Evolutionary conservation across 2,113 vertebrate species (phyloP), one percentile per base, ranked within the genome.

Genomic region (Marmota flaviventris): DNA sequence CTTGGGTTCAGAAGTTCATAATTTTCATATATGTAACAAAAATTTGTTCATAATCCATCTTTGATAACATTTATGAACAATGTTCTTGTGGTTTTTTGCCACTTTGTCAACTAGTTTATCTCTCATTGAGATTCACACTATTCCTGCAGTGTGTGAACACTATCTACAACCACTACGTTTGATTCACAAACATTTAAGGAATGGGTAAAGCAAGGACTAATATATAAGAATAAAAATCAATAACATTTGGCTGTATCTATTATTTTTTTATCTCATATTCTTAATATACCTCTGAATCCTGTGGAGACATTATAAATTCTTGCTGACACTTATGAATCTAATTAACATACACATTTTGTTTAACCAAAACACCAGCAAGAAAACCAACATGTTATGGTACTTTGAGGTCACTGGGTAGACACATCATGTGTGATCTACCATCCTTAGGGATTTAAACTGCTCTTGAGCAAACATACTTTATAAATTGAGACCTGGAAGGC

Each of bases 381-480:
- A 32, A 67, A 77, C 13, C 51, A 87, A 48, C 87, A 77, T 27
- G 32, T 70, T 84, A 42, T 8, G 48, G 32, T 72, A 58, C 85
- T 92, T 96, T 86, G 88, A 94, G 56, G 79, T 95, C 69, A 89
- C 70, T 77, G 82, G 20, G 76, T 85, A 86, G 85, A 95, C 1
- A 2, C 14, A 29, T n/a, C 45, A 17, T 8, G 39, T 78, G 81
- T 94, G 77, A 95, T 70, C 82, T 95, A 25, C 65, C 63, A 45
- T 96, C 58, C 75, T 91, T 53, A 18, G 77, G 65, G 87, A 95
- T 92, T 96, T 97, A 85, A 97, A 96, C 42, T 96, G 73, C 84
- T 88, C 88, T 78, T 96, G 89, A 93, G 84, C 76, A 97, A 97
- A 96, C 76, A 85, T 82, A 65, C 76, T 92, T 96, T 70, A 72